Evolutionary conservation across 2,888 invertebrate species (phyloP), one percentile per base, ranked within the genome.

Genomic region (Laothoe populi): DNA sequence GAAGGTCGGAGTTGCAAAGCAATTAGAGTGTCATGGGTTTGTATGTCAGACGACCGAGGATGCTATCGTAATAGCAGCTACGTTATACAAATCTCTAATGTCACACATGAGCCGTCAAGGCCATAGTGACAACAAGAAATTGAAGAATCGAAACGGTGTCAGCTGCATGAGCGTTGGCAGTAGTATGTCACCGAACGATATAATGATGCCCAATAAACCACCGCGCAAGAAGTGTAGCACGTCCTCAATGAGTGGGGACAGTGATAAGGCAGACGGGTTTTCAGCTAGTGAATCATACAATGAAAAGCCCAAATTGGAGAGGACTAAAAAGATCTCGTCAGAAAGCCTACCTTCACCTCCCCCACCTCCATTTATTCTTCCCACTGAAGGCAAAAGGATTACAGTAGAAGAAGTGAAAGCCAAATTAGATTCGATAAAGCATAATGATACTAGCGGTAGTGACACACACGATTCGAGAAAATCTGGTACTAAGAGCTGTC

Each of bases 41-140:
- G 96, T 97, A 73, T 98, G 98, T 87, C 96, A 96, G 85, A 96
- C 96, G 75, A 96, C 97, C 38, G 97, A 98, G 89, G 98, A 98
- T 86, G 98, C 98, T 67, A 96, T 98, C 44, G 97, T 97, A 0
- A 97, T 98, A 74, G 98, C 98, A 13, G 98, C 98, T 57, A 98
- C 97, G 67, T 93, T 98, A 71, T 98, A 98, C 89, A 96, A 97
- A 88, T 97, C 97, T 40, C 93, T 98, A 62, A 96, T 98, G 93
- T 95, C 96, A 65, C 96, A 96, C 79, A 96, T 96, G 93, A 95
- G 95, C 83, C 93, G 94, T 64, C 92, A 92, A 70, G 90, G 90
- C 66, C 90, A 91, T 72, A 77, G 70, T 70, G 89, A 91, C 70
- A 94, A 89, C 72, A 95, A 94, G 75, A 95, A 93, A 74, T 94